A percentile compares a stretch with the other conserved stretches of the same genome.
phyloP scores from a whole-genome alignment of 2,797 vertebrate species.

The Tamandua tetradactyla region DNA sequence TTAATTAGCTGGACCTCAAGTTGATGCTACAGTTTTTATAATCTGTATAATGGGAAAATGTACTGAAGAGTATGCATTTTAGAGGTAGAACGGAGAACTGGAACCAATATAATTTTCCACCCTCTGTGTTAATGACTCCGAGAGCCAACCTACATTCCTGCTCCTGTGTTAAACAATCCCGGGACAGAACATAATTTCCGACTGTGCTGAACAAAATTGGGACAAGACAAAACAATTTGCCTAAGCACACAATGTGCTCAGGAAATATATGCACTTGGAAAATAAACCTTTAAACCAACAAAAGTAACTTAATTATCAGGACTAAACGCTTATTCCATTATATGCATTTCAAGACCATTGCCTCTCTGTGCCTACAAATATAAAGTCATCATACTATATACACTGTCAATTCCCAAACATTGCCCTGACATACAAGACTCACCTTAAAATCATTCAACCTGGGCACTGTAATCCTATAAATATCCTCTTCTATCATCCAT shows the following conservation, averaged over 20 bases:
- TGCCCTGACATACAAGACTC: neutral
- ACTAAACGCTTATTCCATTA: neutral
- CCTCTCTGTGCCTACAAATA: neutral
- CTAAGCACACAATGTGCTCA: too few species aligned
- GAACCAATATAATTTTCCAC: neutral
- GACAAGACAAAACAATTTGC: neutral
- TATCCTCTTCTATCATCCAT: fast-evolving
- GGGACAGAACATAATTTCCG: neutral
- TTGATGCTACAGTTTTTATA: neutral
- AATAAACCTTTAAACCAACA: neutral
- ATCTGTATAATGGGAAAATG: neutral
- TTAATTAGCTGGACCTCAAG: neutral
- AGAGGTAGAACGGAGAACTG: neutral
- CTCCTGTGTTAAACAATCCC: neutral
- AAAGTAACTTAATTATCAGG: neutral
- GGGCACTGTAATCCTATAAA: too few species aligned
- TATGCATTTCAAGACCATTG: neutral
- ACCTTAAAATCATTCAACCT: neutral
- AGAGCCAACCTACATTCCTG: neutral
- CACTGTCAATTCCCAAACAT: neutral
- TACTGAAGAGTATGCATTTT: neutral
- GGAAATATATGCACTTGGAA: neutral
- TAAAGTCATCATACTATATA: neutral
- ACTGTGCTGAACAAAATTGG: neutral
- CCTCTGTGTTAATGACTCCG: neutral